These are phyloP conservation scores for Ceyx cyanopectus DNA, from an alignment of 2,113 vertebrate genomes.

Conservation along the genomic window DNA sequence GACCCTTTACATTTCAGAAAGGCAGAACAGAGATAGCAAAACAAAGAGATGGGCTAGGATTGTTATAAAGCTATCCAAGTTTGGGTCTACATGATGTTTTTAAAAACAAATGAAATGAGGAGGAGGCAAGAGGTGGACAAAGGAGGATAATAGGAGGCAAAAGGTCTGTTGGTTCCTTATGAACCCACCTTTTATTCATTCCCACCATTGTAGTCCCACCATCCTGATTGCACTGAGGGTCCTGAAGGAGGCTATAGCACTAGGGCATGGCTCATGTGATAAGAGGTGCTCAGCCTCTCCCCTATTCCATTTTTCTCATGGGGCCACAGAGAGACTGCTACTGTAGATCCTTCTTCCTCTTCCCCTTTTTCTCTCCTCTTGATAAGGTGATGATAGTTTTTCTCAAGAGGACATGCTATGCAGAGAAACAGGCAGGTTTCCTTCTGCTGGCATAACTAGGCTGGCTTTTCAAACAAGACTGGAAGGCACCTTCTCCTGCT, in stretches of 20 bases:
- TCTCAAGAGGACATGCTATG: not conserved
- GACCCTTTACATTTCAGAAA: not conserved
- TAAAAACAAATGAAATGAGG: not conserved
- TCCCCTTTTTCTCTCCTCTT: not conserved
- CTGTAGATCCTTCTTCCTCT: not conserved
- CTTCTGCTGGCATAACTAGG: not conserved
- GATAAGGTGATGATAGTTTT: not conserved
- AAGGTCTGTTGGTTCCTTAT: not conserved
- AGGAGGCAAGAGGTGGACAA: not conserved
- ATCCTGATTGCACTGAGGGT: not conserved
- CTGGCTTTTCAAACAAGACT: not conserved
- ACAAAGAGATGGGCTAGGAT: rapidly evolving
- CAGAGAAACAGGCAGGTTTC: not conserved
- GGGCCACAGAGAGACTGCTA: not conserved
- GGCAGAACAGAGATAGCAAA: not conserved
- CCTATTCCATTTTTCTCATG: not conserved
- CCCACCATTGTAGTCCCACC: not conserved
- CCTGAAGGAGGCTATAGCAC: not conserved
- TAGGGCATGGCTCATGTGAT: not conserved
- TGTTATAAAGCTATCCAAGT: not conserved
- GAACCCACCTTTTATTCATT: not conserved
- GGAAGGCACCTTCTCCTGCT: not conserved
- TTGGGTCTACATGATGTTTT: not conserved
- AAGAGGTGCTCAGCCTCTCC: not conserved
- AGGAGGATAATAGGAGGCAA: not conserved